Evolutionary conservation across 2,888 invertebrate genomes (phyloP), one percentile per base, ranked within the genome.

Genomic region (Troides helena): DNA sequence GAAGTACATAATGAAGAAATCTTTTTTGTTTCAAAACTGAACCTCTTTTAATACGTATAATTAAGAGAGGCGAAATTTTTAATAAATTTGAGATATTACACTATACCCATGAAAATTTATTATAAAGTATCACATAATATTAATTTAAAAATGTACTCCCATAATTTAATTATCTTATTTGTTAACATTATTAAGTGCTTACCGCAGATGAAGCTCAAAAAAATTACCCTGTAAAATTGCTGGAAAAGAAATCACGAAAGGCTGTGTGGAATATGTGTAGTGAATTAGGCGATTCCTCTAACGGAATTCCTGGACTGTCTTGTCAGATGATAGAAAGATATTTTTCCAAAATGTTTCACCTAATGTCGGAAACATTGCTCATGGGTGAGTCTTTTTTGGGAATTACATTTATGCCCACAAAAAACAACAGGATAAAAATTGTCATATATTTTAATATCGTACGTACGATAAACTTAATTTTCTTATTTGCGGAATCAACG

Each of bases 321-420:
- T 88, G 88, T 70, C 76, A 77, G 0, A 76, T 88, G 7, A 53
- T 88, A 6, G 87, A 89, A 72, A 78, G 77, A 1, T 85, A 81
- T 68, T 72, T 88, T 21, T 62, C 75, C 43, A 18, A 67, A 30
- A 23, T 77, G 69, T 39, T 78, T 62, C 68, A 63, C 0, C 17
- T 39, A 1, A 39, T 65, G n/a, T 72, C 74, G 53, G 46, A 68
- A 5, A 62, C 71, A 18, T 57, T n/a, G 2, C 8, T 57, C 2
- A 0, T 0, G 2, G 50, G 50, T 50, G 50, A 50, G 50, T 50
- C 17, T 50, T 14, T 30, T 50, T 50, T 50, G 17, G 18, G 3
- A 17, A 50, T 18, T 14, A 14, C 18, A 50, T 17, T 50, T 18
- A 50, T 14, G 14, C 5, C 17, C 18, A 14, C 17, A 18, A 3